Conservation (phyloP, 2,113 vertebrate species). For the Podilymbus podiceps region DNA sequence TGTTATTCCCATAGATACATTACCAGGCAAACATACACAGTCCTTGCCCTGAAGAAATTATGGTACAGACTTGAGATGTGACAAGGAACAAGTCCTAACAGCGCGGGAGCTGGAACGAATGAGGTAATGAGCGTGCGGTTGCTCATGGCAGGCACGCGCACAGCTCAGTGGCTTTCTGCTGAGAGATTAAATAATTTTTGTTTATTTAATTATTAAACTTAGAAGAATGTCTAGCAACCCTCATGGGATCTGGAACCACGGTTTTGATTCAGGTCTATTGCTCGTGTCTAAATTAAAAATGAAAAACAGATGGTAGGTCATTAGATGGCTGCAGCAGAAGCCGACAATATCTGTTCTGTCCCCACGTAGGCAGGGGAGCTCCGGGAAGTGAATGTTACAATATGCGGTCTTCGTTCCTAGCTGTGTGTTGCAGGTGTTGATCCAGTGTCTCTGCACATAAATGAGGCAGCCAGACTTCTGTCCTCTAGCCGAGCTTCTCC, state of each 20-base stretch:
- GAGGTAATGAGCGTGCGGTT: not conserved
- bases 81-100: slow-evolving; percentile 35
- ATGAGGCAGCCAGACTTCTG: not conserved
- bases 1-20: slow-evolving; percentile 15
- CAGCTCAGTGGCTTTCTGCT: not conserved
- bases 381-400: not conserved
- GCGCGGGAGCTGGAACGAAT: not conserved
- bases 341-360: slow-evolving; percentile 10
- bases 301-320: slow-evolving; percentile 36
- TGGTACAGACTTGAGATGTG: slow-evolving; percentile 2
- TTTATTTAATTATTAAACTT: slow-evolving; percentile 44
- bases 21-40: slow-evolving; percentile 18
- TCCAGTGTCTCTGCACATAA: not conserved
- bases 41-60: slow-evolving; percentile 24
- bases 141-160: slow-evolving; percentile 4
- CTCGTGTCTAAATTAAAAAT: slow-evolving; percentile 35
- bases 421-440: slow-evolving; percentile 34
- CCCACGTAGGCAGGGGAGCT: not conserved
- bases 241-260: accelerated
- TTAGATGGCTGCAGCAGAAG: slow-evolving; percentile 26
- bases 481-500: not conserved
- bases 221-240: not conserved
- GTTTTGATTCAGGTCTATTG: not conserved
- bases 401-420: not conserved
- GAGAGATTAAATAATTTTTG: not conserved